These are phyloP conservation scores for Eudorcas thomsonii DNA, from an alignment of 2,113 vertebrate genomes.

Conservation along the genomic window DNA sequence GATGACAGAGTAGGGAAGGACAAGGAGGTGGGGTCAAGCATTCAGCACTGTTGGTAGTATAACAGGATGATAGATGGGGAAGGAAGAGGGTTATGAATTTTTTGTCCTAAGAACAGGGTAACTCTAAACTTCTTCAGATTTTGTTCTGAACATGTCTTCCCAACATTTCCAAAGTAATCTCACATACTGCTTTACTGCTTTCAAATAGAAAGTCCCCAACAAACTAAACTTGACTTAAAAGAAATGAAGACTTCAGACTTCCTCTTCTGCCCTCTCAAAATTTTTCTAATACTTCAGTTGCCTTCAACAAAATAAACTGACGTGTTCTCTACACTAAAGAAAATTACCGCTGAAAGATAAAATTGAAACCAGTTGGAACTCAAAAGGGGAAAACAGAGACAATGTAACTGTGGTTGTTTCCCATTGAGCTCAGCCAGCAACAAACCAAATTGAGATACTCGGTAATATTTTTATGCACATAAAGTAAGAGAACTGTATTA, in stretches of 20 bases:
- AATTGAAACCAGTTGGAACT: slow-evolving; percentile 63
- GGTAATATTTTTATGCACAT: slow-evolving; percentile 44
- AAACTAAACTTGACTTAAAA: not conserved
- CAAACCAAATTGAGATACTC: slow-evolving; percentile 42
- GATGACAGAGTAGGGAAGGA: not conserved
- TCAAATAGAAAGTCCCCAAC: not conserved
- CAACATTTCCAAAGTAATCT: not conserved
- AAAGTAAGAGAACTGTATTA: slow-evolving; percentile 38
- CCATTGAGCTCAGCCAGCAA: slow-evolving; percentile 35
- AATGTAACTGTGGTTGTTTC: slow-evolving; percentile 41
- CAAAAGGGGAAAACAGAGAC: slow-evolving; percentile 29
- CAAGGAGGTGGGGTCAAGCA: not conserved
- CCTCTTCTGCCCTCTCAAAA: not conserved
- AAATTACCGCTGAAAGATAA: slow-evolving; percentile 55
- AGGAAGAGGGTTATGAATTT: not conserved
- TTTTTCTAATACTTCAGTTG: slow-evolving; percentile 7
- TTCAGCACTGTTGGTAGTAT: not conserved
- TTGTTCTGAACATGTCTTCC: not conserved
- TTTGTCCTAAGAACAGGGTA: not conserved
- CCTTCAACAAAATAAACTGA: slow-evolving; percentile 1
- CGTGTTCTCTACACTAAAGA: slow-evolving; percentile 21
- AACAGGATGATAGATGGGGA: not conserved
- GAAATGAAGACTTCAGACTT: not conserved
- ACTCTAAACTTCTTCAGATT: not conserved
- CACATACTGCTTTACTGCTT: not conserved